A percentile compares a stretch with the other conserved stretches of the same genome.
These are phyloP conservation scores for Diloba caeruleocephala DNA, from an alignment of 2,888 invertebrate genomes.

Conservation along the genomic window DNA sequence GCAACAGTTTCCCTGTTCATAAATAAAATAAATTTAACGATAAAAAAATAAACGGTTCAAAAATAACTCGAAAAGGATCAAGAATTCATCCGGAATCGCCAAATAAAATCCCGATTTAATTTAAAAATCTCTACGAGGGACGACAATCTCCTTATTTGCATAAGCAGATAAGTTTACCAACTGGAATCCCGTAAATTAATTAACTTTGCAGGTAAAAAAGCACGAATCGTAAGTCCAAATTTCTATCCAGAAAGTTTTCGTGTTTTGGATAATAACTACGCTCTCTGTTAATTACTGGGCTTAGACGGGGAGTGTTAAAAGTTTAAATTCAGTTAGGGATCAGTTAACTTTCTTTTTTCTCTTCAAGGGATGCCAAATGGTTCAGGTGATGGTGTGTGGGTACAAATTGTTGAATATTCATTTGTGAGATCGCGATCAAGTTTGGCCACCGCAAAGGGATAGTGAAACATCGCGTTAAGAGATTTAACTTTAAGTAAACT, in stretches of 20 bases:
- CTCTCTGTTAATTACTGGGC: constrained; percentile 77
- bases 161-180: constrained; percentile 77
- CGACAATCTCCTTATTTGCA: constrained; percentile 73
- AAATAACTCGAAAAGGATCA: constrained; percentile 19
- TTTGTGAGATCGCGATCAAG: constrained; percentile 24
- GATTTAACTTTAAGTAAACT: constrained; percentile 60
- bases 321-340: constrained; percentile 66
- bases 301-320: constrained; percentile 65
- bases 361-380: constrained; percentile 41
- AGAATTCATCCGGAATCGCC: constrained; percentile 28
- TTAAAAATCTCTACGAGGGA: constrained; percentile 52
- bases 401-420: constrained; percentile 47
- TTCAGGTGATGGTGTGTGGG: constrained; percentile 39
- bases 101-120: constrained; percentile 41
- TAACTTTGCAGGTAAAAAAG: constrained; percentile 80
- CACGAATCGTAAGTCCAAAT: constrained; percentile 70
- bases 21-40: constrained; percentile 47
- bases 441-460: constrained; percentile 29
- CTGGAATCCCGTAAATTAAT: constrained; percentile 79
- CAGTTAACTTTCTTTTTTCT: constrained; percentile 48
- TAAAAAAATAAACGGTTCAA: constrained; percentile 22
- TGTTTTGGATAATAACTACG: constrained; percentile 76
- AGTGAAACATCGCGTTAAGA: constrained; percentile 42
- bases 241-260: constrained; percentile 72
- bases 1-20: constrained; percentile 77